A percentile compares a stretch with the other conserved stretches of the same genome.
Conservation (phyloP, 2,797 vertebrate genomes). For the Coregonus ussuriensis region DNA sequence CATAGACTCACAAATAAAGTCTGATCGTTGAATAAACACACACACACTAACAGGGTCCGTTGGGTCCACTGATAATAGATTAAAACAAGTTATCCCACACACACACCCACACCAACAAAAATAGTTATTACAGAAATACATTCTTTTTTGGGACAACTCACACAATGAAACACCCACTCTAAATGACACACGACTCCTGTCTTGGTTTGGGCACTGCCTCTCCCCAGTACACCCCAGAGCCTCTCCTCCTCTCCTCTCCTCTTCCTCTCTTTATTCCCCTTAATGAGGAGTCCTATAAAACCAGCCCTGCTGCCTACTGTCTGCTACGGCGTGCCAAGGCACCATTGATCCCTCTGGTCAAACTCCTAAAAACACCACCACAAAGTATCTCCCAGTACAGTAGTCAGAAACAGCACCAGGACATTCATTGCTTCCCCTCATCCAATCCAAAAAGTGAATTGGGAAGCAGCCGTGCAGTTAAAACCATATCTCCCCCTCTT, state of each 20-base stretch:
- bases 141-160: not conserved
- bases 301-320: not conserved
- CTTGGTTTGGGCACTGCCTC: slow-evolving; percentile 30
- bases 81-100: not conserved
- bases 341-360: too few relatives aligned
- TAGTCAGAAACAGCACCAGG: too few relatives aligned
- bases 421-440: too few relatives aligned
- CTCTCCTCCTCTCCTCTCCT: slow-evolving; percentile 30
- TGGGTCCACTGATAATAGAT: not conserved
- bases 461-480: too few relatives aligned
- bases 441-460: too few relatives aligned
- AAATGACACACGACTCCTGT: slow-evolving; percentile 57
- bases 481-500: too few relatives aligned
- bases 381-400: too few relatives aligned
- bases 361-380: too few relatives aligned
- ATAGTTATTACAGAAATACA: not conserved
- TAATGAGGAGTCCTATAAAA: slow-evolving; percentile 32
- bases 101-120: not conserved
- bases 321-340: too few relatives aligned
- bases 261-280: slow-evolving; percentile 17
- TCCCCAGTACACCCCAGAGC: slow-evolving; percentile 37
- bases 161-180: slow-evolving; percentile 42
- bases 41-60: not conserved
- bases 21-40: not conserved
- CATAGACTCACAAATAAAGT: not conserved